Percentiles rank a stretch among this genome's conserved stretches.
These are phyloP conservation scores for Streptopelia turtur DNA, from an alignment of 2,797 vertebrate genomes.

Conservation along the genomic window DNA sequence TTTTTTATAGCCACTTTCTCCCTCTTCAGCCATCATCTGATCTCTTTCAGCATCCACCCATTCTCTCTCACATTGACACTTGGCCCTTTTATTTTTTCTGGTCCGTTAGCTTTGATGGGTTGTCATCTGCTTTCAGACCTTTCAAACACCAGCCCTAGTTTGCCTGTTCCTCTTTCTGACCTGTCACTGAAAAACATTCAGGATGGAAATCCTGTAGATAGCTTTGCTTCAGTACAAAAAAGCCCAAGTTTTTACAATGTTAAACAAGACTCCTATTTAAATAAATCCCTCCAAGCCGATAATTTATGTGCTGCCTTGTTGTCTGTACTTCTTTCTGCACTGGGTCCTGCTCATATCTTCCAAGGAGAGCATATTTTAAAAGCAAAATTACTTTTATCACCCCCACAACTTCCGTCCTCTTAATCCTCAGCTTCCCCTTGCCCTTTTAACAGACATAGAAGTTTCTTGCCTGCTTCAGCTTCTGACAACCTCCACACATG, in stretches of 20 bases:
- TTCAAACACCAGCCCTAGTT: neutral
- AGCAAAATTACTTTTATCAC: neutral
- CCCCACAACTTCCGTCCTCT: neutral
- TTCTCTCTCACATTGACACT: neutral
- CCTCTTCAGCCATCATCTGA: neutral
- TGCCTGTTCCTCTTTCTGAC: neutral
- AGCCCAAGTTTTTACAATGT: neutral
- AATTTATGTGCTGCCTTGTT: neutral
- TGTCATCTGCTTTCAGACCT: slow-evolving; percentile 12
- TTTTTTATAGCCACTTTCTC: neutral
- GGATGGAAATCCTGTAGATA: neutral
- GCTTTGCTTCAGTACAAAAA: neutral
- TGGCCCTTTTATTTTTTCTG: neutral
- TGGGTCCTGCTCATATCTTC: neutral
- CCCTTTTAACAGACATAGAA: neutral
- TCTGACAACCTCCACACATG: neutral
- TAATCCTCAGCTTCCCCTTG: neutral
- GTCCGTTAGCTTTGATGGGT: slow-evolving; percentile 12
- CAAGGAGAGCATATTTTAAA: neutral
- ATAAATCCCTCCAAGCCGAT: neutral
- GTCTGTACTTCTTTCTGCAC: neutral
- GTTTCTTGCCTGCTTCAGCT: neutral
- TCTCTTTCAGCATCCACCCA: neutral
- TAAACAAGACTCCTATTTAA: neutral
- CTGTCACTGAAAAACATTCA: neutral